phyloP scores from a whole-genome alignment of 2,113 vertebrate genomes.

The Odocoileus virginianus region DNA sequence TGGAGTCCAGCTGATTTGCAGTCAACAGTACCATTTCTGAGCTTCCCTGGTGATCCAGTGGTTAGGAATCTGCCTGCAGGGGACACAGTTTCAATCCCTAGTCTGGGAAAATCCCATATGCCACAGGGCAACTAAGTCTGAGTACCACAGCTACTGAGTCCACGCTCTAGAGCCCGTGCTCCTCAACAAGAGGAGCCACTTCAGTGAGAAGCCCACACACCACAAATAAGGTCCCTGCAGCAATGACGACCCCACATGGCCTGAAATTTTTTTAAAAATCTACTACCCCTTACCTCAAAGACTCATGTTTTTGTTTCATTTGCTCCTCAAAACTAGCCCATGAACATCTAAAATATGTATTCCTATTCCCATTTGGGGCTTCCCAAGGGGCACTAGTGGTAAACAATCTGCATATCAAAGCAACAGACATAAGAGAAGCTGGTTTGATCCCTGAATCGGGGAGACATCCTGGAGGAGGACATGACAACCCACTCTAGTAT shows the following conservation, averaged over 20 bases:
- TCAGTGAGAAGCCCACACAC: not conserved
- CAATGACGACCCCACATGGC: not conserved
- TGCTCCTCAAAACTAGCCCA: not conserved
- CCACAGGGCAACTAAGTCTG: not conserved
- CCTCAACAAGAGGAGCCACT: not conserved
- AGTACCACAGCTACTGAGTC: not conserved
- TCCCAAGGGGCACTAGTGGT: not conserved
- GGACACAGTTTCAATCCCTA: not conserved
- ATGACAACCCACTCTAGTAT: not conserved
- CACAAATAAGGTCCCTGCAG: not conserved
- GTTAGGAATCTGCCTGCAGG: not conserved
- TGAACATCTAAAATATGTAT: not conserved
- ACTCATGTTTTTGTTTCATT: not conserved
- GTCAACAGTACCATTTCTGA: not conserved
- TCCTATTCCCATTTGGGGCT: not conserved
- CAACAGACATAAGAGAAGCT: not conserved
- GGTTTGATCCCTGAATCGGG: fast-evolving
- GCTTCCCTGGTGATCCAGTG: not conserved
- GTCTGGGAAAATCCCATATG: not conserved
- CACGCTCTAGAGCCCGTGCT: not conserved
- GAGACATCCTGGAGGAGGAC: not conserved
- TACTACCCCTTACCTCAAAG: not conserved
- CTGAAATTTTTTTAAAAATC: not conserved
- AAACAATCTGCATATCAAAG: not conserved
- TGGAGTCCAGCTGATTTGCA: not conserved